Conservation (phyloP, 2,113 vertebrate species). For the Amphiprion ocellaris region DNA sequence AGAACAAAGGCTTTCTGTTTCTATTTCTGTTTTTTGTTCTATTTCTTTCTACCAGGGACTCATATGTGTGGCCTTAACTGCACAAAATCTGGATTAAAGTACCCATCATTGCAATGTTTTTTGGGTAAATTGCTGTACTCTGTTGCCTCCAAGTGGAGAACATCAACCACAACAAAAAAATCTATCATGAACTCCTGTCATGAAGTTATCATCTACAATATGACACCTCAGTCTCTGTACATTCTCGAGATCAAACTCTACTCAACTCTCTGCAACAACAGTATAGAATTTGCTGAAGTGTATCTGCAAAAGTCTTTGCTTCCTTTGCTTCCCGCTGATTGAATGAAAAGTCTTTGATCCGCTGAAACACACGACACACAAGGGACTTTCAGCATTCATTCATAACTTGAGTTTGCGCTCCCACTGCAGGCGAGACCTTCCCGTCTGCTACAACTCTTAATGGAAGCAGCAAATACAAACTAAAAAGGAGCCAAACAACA, state of each 20-base stretch:
- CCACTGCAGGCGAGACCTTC: conserved; percentile 58
- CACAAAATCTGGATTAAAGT: neutral
- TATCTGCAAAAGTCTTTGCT: conserved; percentile 53
- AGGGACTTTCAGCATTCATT: conserved; percentile 54
- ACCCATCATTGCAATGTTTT: neutral
- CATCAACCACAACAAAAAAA: neutral
- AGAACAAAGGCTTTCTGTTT: too few species aligned
- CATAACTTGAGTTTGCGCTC: conserved; percentile 53
- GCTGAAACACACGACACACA: conserved; percentile 48
- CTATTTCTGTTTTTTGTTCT: too few species aligned
- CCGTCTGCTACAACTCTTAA: conserved; percentile 2
- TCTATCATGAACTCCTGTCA: neutral
- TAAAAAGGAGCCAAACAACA: conserved; percentile 7
- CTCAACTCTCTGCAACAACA: conserved; percentile 29
- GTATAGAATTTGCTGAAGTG: conserved; percentile 29
- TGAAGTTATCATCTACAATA: neutral
- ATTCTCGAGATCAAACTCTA: conserved; percentile 23
- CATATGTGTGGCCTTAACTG: neutral
- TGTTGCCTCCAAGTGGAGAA: too few species aligned
- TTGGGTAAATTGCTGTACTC: too few species aligned
- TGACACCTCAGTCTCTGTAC: neutral
- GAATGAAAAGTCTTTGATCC: conserved; percentile 59
- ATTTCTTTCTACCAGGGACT: neutral
- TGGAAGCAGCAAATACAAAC: conserved; percentile 22
- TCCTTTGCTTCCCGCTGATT: conserved; percentile 54